Evolutionary conservation across 2,797 vertebrate species (phyloP).

Genomic region (Crocidura indochinensis): DNA sequence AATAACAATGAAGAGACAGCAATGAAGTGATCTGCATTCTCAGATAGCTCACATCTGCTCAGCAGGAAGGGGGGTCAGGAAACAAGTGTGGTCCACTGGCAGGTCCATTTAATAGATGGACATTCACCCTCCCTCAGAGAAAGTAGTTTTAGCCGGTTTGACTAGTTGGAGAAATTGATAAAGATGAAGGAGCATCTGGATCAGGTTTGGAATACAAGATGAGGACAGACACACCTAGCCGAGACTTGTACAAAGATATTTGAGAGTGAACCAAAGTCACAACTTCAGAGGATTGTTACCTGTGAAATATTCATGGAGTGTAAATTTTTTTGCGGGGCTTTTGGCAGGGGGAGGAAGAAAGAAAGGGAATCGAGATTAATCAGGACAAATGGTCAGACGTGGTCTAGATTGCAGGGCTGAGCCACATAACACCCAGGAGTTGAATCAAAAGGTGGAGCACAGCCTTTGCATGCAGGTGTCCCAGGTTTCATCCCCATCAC

Average conservation of each 20-base stretch:
- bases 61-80: neutral
- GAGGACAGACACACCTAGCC: neutral
- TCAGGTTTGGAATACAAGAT: slow-evolving; percentile 14
- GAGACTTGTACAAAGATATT: neutral
- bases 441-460: no score
- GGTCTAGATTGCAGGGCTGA: no score
- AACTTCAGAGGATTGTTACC: slow-evolving; percentile 12
- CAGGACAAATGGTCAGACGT: neutral
- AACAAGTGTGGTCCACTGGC: neutral
- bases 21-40: neutral
- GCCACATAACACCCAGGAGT: neutral
- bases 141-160: neutral
- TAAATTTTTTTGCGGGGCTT: neutral
- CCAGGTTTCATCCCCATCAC: no score
- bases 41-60: neutral
- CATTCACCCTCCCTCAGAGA: neutral
- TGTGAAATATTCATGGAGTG: neutral
- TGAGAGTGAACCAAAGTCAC: neutral
- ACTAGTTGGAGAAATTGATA: neutral
- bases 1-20: neutral
- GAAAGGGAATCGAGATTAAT: neutral
- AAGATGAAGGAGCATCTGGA: neutral
- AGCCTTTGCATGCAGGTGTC: no score
- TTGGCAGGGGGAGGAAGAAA: neutral
- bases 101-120: neutral